phyloP scores from a whole-genome alignment of 2,113 vertebrate genomes.

The Pagrus major region DNA sequence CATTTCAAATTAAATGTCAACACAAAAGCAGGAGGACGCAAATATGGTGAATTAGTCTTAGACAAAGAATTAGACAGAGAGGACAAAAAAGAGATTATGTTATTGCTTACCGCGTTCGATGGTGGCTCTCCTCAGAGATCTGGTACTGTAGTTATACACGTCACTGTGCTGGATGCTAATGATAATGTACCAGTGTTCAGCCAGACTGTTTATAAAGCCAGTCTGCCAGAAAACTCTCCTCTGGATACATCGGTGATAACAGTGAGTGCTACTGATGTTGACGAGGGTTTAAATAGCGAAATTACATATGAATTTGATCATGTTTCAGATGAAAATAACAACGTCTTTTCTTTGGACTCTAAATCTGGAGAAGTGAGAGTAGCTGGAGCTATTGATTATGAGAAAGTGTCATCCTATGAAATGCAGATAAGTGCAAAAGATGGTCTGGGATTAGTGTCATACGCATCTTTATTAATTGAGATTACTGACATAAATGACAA shows the following conservation, averaged over 20 bases:
- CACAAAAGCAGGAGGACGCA: slow-evolving; percentile 57
- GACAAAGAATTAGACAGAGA: too few relatives aligned
- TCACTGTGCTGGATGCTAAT: too few relatives aligned
- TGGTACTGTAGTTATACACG: too few relatives aligned
- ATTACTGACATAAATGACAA: slow-evolving; percentile 86
- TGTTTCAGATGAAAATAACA: slow-evolving; percentile 66
- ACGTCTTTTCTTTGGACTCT: not conserved
- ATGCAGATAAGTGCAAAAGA: too few relatives aligned
- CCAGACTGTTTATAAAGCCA: slow-evolving; percentile 62
- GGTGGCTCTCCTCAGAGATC: too few relatives aligned
- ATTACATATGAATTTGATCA: slow-evolving; percentile 79
- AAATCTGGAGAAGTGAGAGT: not conserved
- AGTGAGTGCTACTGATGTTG: slow-evolving; percentile 82
- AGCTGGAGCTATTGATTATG: not conserved
- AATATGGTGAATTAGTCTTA: slow-evolving; percentile 72
- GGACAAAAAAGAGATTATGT: too few relatives aligned
- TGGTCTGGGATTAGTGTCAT: too few relatives aligned
- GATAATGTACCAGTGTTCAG: too few relatives aligned
- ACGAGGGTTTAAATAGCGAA: slow-evolving; percentile 80
- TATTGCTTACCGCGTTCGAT: too few relatives aligned
- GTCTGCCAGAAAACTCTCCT: slow-evolving; percentile 59
- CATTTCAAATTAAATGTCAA: slow-evolving; percentile 78
- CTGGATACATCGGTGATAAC: slow-evolving; percentile 57
- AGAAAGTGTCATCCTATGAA: not conserved
- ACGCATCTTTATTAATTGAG: not conserved